Evolutionary conservation across 2,113 vertebrate species (phyloP).

Genomic region (Felis chaus): DNA sequence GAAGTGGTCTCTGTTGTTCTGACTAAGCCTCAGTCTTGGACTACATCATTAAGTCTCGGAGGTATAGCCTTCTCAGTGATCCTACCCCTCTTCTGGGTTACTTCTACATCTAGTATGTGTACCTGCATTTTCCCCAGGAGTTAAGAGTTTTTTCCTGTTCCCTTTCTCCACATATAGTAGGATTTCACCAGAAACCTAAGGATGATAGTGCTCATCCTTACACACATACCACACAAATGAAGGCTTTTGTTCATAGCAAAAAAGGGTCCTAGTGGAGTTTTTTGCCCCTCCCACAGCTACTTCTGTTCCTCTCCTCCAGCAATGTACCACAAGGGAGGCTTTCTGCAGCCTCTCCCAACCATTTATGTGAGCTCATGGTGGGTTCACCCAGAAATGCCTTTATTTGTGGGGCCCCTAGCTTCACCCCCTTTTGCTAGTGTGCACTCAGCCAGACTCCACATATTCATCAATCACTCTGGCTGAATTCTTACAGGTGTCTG

Average conservation of each 20-base stretch:
- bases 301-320: neutral
- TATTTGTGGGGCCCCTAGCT: neutral
- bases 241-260: neutral
- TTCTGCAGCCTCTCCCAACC: neutral
- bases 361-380: neutral
- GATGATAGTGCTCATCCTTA: neutral
- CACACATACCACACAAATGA: neutral
- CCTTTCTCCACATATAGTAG: neutral
- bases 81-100: neutral
- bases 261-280: neutral
- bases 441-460: neutral
- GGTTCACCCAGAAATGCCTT: neutral
- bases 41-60: neutral
- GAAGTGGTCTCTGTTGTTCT: neutral
- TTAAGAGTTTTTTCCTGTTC: neutral
- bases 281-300: neutral
- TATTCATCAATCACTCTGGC: neutral
- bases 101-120: neutral
- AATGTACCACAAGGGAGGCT: neutral
- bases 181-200: neutral
- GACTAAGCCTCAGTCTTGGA: neutral
- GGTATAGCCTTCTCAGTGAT: neutral
- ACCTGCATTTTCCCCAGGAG: neutral
- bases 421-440: neutral
- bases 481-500: neutral